These are phyloP conservation scores for Hipposideros larvatus DNA, from an alignment of 2,797 vertebrate genomes.

Conservation along the genomic window DNA sequence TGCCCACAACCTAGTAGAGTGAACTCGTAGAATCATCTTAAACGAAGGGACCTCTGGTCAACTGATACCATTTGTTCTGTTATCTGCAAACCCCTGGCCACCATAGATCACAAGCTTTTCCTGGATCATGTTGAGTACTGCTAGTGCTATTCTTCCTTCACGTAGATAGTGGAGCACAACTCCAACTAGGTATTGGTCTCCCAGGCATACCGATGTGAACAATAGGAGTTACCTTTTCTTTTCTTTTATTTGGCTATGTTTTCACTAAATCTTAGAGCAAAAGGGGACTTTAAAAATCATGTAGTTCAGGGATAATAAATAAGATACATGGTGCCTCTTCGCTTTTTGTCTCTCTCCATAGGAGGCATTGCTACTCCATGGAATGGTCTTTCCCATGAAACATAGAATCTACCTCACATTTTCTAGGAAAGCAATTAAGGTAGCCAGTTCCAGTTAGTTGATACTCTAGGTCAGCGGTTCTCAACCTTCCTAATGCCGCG, in stretches of 20 bases:
- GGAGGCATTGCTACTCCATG: not conserved
- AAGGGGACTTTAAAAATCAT: slow-evolving; percentile 45
- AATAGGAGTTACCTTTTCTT: not conserved
- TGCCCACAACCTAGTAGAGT: not conserved
- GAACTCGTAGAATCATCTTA: not conserved
- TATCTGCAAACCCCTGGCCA: not conserved
- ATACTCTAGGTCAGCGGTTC: not conserved
- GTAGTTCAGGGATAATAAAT: not conserved
- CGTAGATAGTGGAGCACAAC: not conserved
- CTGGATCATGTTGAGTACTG: not conserved
- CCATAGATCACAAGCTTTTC: not conserved
- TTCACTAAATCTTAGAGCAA: not conserved
- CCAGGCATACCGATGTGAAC: not conserved
- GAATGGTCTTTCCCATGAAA: not conserved
- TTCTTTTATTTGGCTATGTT: not conserved
- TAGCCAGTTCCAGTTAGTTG: not conserved
- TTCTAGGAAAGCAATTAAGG: not conserved
- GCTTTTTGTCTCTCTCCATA: not conserved
- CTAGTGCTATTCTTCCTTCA: not conserved
- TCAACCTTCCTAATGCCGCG: too few species aligned
- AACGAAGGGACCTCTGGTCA: not conserved
- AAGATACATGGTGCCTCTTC: not conserved
- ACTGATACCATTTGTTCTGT: not conserved
- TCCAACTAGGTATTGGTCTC: not conserved
- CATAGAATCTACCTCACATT: not conserved